These are phyloP conservation scores for Anser brachyrhynchus DNA, from an alignment of 2,113 vertebrate genomes.

Conservation along the genomic window DNA sequence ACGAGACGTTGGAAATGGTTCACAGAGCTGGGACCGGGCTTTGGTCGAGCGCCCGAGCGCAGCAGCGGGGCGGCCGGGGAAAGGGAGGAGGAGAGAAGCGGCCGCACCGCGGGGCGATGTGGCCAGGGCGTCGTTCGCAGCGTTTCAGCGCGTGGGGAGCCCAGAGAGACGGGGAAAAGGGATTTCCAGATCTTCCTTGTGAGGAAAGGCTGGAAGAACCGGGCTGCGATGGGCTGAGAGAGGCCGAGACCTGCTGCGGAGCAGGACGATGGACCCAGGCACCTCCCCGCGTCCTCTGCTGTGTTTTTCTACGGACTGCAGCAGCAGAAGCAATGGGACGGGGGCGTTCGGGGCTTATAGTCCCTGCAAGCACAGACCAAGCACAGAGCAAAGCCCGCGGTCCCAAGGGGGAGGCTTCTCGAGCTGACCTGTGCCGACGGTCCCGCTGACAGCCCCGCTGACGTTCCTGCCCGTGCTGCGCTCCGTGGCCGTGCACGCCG, in stretches of 20 bases:
- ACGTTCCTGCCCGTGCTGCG: fast-evolving
- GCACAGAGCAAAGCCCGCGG: not conserved
- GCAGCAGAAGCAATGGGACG: not conserved
- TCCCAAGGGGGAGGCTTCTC: too few species aligned
- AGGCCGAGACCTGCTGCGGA: not conserved
- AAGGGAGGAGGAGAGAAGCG: not conserved
- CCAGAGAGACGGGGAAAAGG: not conserved
- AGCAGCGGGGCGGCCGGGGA: too few species aligned
- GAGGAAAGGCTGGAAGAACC: not conserved
- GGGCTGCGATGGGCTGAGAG: not conserved
- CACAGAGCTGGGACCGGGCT: too few species aligned
- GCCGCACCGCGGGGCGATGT: not conserved
- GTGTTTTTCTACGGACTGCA: not conserved
- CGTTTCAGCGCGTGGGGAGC: not conserved
- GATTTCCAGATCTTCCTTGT: not conserved
- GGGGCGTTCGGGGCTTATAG: not conserved
- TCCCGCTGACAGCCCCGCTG: not conserved
- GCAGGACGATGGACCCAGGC: too few species aligned
- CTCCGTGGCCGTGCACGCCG: not conserved
- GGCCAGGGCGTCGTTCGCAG: not conserved
- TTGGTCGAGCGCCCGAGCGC: too few species aligned
- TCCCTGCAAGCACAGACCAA: too few species aligned
- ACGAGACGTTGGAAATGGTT: too few species aligned
- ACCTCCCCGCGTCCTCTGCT: fast-evolving
- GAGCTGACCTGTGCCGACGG: not conserved